Percentiles rank a stretch among this genome's conserved stretches.
Evolutionary conservation across 1,140 invertebrate species (phyloP).

Genomic region (Apis cerana): DNA sequence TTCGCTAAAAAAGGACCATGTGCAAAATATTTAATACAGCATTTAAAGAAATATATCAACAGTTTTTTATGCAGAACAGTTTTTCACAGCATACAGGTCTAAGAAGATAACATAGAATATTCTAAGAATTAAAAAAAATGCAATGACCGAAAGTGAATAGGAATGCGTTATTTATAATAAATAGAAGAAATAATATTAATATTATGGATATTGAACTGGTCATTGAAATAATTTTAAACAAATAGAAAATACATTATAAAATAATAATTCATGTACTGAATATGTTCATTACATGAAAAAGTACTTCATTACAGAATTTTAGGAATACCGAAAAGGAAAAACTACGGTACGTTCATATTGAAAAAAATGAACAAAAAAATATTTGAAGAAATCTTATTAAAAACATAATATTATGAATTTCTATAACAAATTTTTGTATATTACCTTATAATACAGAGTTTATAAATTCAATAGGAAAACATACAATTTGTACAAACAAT

Average conservation of each 20-base stretch:
- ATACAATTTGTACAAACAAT: constrained; percentile 29
- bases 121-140: constrained; percentile 44
- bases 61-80: constrained; percentile 66
- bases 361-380: constrained; percentile 16
- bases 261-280: constrained; percentile 30
- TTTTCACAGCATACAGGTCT: constrained; percentile 64
- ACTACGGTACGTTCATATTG: constrained; percentile 22
- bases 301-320: constrained; percentile 23
- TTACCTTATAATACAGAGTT: constrained; percentile 51
- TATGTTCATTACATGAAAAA: constrained; percentile 18
- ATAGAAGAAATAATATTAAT: constrained; percentile 28
- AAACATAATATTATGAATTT: constrained; percentile 38
- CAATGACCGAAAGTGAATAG: constrained; percentile 30
- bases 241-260: constrained; percentile 12
- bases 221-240: constrained; percentile 20
- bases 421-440: constrained; percentile 51
- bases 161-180: constrained; percentile 40
- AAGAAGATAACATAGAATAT: constrained; percentile 57
- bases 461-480: constrained; percentile 22
- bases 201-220: constrained; percentile 19
- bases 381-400: constrained; percentile 32
- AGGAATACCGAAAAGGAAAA: neutral
- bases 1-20: constrained; percentile 53
- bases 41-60: constrained; percentile 55
- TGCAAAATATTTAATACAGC: constrained; percentile 57